Evolutionary conservation across 2,888 invertebrate species (phyloP).

Genomic region (Dicranocentrus wangi): DNA sequence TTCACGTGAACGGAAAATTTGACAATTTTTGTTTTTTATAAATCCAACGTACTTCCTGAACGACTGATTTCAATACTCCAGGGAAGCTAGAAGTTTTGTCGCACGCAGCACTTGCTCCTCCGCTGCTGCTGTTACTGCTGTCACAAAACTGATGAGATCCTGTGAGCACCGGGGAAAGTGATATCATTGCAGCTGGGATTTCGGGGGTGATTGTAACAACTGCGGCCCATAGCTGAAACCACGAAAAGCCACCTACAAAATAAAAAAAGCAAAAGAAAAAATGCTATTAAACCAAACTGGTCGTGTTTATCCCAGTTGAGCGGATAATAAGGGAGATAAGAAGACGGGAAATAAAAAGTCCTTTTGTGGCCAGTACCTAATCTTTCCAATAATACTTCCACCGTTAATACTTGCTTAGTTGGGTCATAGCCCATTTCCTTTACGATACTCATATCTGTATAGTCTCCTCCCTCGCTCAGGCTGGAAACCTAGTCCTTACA

Average conservation of each 20-base stretch:
- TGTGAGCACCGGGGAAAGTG: slow-evolving; percentile 67
- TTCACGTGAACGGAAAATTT: too few relatives aligned
- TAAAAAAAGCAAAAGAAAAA: neutral
- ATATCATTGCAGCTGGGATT: slow-evolving; percentile 68
- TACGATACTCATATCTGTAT: neutral
- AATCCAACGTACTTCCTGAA: slow-evolving; percentile 61
- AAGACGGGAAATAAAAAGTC: neutral
- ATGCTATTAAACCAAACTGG: neutral
- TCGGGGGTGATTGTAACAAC: slow-evolving; percentile 65
- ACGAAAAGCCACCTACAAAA: slow-evolving; percentile 66
- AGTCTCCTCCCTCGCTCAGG: too few relatives aligned
- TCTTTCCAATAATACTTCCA: slow-evolving; percentile 50
- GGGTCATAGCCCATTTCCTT: neutral
- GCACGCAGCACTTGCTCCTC: slow-evolving; percentile 18
- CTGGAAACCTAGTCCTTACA: too few relatives aligned
- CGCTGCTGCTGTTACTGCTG: slow-evolving; percentile 14
- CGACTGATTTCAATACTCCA: slow-evolving; percentile 58
- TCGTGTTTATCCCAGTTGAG: too few relatives aligned
- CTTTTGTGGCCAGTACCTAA: slow-evolving; percentile 38
- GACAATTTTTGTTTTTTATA: neutral
- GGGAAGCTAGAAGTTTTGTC: slow-evolving; percentile 42
- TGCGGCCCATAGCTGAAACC: slow-evolving; percentile 66
- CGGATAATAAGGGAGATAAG: neutral
- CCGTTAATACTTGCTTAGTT: slow-evolving; percentile 17
- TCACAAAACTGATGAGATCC: slow-evolving; percentile 56